Conservation (phyloP, 2,888 invertebrate genomes). For the Scrobipalpa atriplicella region DNA sequence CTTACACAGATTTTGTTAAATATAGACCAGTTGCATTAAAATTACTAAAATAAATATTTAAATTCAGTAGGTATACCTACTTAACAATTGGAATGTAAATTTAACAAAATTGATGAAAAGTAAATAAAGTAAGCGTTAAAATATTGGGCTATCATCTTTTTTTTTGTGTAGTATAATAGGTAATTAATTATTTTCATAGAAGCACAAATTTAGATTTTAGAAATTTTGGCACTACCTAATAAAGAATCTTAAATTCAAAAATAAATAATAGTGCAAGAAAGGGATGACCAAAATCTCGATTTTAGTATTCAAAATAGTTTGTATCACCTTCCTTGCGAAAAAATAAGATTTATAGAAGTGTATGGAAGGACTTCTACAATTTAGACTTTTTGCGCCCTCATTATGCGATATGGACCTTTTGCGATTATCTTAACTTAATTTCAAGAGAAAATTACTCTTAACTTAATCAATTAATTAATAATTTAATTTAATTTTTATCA, state of each 20-base stretch:
- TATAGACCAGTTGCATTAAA: no score
- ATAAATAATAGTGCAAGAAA: constrained; percentile 48
- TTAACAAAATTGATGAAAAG: no score
- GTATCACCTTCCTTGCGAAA: constrained; percentile 55
- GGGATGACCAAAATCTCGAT: constrained; percentile 58
- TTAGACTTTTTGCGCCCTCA: background rate
- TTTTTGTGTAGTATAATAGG: no score
- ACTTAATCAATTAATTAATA: no score
- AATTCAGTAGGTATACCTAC: no score
- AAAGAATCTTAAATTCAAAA: constrained; percentile 15
- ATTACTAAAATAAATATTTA: no score
- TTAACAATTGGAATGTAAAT: no score
- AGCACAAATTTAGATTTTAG: background rate
- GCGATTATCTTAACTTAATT: background rate
- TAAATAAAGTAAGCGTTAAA: no score
- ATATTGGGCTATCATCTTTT: no score
- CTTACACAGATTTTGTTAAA: no score
- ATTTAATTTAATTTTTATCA: no score
- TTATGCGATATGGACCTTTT: background rate
- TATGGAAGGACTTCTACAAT: background rate
- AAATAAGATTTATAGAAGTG: background rate
- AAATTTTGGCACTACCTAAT: constrained; percentile 23
- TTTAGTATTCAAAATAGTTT: constrained; percentile 58
- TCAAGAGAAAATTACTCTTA: no score
- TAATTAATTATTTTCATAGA: background rate